Evolutionary conservation across 2,113 vertebrate genomes (phyloP), one percentile per base, ranked within the genome.

Genomic region (Bubo blakistoni): DNA sequence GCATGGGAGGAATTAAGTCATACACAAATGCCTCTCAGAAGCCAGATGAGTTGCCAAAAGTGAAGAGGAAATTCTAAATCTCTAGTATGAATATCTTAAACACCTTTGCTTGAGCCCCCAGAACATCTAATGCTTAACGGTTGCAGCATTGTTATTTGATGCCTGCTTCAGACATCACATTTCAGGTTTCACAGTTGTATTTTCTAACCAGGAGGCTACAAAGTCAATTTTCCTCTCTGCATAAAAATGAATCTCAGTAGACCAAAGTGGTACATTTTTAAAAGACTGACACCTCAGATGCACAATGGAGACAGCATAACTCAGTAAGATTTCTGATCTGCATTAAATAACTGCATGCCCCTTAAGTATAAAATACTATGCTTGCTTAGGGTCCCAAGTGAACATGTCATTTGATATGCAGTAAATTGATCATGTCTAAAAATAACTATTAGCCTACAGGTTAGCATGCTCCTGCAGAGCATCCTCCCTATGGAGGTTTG

Each of bases 331-430:
- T 27, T 25, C 70, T 8, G 1, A 10, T 9, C 24, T 27, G 12
- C 10, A 32, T 26, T 25, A 29, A 52, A 54, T 6, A 4, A 10
- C 22, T 18, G 14, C 8, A 2, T 34, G 17, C 21, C 8, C 2
- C 0, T 16, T 12, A 36, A 13, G 17, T 11, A 5, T 2, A 13
- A 51, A 63, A 10, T 3, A 10, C 16, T 5, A 0, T 1, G 5
- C 11, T 78, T 70, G 46, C 61, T n/a, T 42, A 51, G 32, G 29
- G 62, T 44, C 32, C 2, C 1, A 34, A 21, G 8, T 6, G 36
- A 59, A 13, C 7, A 3, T 0, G 4, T 36, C 5, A 36, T 11
- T 26, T 20, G 20, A 22, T 26, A 24, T 0, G 7, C 19, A 44
- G 13, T 5, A 11, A 46, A 77, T 1, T 7, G 7, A 38, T 8